phyloP scores from a whole-genome alignment of 2,888 invertebrate genomes.

The Altica lythri region DNA sequence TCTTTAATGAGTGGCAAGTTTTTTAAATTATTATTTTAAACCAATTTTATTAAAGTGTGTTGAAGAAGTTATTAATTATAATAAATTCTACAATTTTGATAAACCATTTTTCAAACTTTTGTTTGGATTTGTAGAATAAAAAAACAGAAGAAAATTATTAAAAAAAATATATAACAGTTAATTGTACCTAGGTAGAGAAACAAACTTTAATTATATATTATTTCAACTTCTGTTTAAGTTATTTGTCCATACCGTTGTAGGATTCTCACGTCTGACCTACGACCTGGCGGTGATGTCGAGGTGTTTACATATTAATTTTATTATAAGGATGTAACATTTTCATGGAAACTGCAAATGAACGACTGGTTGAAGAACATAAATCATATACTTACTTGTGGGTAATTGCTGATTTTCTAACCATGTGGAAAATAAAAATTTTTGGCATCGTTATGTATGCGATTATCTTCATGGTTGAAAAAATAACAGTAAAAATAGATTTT shows the following conservation, averaged over 20 bases:
- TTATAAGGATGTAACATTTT: constrained; percentile 7
- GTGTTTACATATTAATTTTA: constrained; percentile 52
- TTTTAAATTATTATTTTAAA: too few relatives aligned
- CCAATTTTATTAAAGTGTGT: too few relatives aligned
- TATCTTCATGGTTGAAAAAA: constrained; percentile 12
- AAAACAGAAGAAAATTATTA: too few relatives aligned
- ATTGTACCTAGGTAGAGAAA: constrained; percentile 14
- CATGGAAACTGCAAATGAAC: constrained; percentile 10
- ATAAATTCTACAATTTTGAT: too few relatives aligned
- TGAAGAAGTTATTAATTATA: too few relatives aligned
- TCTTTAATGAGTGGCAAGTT: too few relatives aligned
- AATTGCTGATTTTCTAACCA: constrained; percentile 13
- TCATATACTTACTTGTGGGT: constrained; percentile 7
- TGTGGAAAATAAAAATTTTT: constrained; percentile 8
- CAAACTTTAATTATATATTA: constrained; percentile 28
- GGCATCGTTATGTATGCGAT: background rate
- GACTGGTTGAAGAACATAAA: background rate
- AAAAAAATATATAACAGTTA: too few relatives aligned
- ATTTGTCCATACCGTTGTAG: constrained; percentile 49
- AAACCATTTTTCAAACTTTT: too few relatives aligned
- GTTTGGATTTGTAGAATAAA: too few relatives aligned
- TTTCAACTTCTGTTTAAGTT: constrained; percentile 49
- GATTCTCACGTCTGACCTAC: constrained; percentile 51
- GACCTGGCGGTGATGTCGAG: constrained; percentile 47
- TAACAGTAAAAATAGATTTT: too few relatives aligned